Base-by-base conservation (phyloP, 2,888 invertebrate species). In the Frankliniella intonsa region DNA sequence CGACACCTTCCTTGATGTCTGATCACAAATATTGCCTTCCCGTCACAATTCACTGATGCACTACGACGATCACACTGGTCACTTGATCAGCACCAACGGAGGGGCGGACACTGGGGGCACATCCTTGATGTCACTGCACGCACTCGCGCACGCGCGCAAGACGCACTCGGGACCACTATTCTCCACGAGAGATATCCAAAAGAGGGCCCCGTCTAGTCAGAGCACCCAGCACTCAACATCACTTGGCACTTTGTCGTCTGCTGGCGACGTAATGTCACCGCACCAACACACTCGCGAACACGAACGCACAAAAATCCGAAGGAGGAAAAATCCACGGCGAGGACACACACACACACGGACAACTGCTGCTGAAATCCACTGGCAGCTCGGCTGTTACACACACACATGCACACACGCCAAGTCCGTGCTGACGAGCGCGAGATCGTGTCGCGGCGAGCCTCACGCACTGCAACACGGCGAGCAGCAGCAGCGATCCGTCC, bases 1-100 rank as follows among this genome's bases (percentile, higher is more conserved):
- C 62, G 62, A 62, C 62, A 62, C 62, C 62, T 62, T 62, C 62
- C 38, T 38, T 17, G 62, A 62, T 62, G 62, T 62, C 62, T 62
- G 11, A 62, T 62, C 62, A 62, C 62, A 19, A 14, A 55, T 14
- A 55, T 55, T 17, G 1, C 55, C 55, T 14, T 12, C 12, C 55
- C 62, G 62, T 7, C 8, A 17, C 2, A 38, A 38, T 38, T 62
- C 62, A 62, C 62, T 19, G 55, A 55, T 38, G 38, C 38, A 38
- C 38, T 38, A 38, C 5, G n/a, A 51, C 9, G 51, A 51, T 8
- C 62, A 62, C 62, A 62, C 62, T 17, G 62, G 62, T 62, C 62
- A 62, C 62, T 62, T 38, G 38, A 38, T 38, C 38, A 38, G 38
- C 38, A 38, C 38, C 38, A 38, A 14, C 62, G 62, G 12, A 12